Evolutionary conservation across 1,140 invertebrate genomes (phyloP).

Genomic region (Colletes latitarsis): DNA sequence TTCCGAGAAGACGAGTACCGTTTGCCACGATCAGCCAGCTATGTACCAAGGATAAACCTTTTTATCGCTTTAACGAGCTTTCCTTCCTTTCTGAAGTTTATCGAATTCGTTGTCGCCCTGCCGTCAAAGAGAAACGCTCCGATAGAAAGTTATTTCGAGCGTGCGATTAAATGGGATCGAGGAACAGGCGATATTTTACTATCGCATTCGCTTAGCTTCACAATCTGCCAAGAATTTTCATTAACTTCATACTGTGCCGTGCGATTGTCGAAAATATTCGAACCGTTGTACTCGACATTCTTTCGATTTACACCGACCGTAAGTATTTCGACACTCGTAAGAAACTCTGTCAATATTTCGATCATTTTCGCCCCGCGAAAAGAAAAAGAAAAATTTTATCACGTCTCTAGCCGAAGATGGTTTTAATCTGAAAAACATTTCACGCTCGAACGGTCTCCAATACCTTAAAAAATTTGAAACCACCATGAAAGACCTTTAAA

Average conservation of each 20-base stretch:
- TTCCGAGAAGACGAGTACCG: not conserved
- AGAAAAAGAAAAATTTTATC: no score
- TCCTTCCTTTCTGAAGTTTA: conserved; percentile 32
- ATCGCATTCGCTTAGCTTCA: not conserved
- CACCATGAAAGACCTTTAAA: no score
- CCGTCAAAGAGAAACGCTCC: conserved; percentile 13
- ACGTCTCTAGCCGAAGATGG: no score
- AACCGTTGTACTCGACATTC: not conserved
- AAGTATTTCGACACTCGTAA: no score
- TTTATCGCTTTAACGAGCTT: conserved; percentile 38
- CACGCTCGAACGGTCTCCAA: no score
- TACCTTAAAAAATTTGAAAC: no score
- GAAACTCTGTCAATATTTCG: no score
- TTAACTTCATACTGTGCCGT: not conserved
- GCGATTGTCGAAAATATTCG: not conserved
- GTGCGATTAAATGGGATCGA: conserved; percentile 1
- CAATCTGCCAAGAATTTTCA: conserved; percentile 9
- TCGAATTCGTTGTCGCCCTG: conserved; percentile 27
- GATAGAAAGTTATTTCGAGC: conserved; percentile 23
- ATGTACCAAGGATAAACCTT: conserved; percentile 21
- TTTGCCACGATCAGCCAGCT: not conserved
- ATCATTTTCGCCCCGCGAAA: no score
- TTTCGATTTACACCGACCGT: not conserved
- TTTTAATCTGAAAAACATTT: no score
- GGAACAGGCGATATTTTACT: not conserved